Evolutionary conservation across 2,797 vertebrate species (phyloP).

Genomic region (Gambelia wislizenii): DNA sequence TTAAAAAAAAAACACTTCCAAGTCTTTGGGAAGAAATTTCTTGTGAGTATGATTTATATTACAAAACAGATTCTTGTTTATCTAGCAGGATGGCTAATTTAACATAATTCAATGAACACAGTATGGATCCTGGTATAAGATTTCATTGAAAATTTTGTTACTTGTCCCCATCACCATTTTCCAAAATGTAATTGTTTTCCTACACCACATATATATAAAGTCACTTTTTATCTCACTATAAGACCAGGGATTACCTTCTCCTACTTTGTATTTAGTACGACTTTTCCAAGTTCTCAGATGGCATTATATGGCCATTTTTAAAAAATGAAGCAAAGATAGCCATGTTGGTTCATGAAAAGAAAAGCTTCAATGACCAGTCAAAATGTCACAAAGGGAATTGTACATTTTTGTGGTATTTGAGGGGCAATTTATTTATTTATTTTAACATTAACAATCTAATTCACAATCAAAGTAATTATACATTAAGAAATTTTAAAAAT

Average conservation of each 20-base stretch:
- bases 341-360: neutral
- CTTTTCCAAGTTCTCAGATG: neutral
- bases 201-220: neutral
- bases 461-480: no score
- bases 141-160: neutral
- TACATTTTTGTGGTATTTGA: neutral
- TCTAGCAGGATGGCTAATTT: neutral
- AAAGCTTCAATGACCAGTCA: neutral
- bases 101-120: neutral
- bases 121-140: neutral
- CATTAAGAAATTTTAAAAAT: no score
- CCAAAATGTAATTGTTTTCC: neutral
- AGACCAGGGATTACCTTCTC: neutral
- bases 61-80: neutral
- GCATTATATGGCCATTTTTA: neutral
- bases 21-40: neutral
- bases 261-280: neutral
- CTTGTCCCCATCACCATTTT: neutral
- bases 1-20: neutral
- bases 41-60: neutral
- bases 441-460: no score
- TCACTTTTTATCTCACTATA: neutral
- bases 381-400: neutral
- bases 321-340: neutral
- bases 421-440: no score